These are phyloP conservation scores for Gerris lacustris DNA, from an alignment of 2,888 invertebrate genomes.

Conservation along the genomic window DNA sequence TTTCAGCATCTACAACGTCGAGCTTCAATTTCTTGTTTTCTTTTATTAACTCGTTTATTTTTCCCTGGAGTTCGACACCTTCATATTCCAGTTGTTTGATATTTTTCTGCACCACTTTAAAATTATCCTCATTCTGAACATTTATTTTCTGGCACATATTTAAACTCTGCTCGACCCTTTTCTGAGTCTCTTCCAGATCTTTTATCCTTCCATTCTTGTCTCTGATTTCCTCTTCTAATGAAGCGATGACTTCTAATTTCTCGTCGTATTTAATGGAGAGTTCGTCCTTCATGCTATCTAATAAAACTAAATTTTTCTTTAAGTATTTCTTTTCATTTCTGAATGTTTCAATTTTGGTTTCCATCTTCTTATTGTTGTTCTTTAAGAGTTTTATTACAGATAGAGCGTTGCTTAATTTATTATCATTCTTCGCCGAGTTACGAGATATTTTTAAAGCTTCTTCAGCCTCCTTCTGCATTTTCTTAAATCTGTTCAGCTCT, in stretches of 20 bases:
- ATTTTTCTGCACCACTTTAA: not conserved
- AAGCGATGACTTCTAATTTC: not conserved
- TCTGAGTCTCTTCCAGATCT: not conserved
- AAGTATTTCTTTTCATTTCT: not conserved
- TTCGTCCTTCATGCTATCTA: not conserved
- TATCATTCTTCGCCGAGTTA: not conserved
- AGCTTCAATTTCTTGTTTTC: not conserved
- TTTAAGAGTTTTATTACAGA: not conserved
- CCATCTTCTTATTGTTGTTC: not conserved
- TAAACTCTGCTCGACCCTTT: not conserved
- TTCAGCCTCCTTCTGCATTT: not conserved
- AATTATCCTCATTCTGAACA: not conserved
- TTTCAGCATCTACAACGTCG: not conserved
- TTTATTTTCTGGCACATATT: conserved; percentile 3
- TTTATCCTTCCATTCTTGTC: not conserved
- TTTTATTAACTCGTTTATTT: not conserved
- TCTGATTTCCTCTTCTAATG: not conserved
- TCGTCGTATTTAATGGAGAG: not conserved
- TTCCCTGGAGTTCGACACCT: not conserved
- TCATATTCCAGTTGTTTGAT: not conserved
- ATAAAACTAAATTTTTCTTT: not conserved
- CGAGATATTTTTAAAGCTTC: not conserved
- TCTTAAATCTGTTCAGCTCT: not conserved
- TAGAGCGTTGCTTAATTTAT: not conserved
- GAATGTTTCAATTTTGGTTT: not conserved